phyloP scores from a whole-genome alignment of 2,888 invertebrate genomes.

The Meteorus colon region DNA sequence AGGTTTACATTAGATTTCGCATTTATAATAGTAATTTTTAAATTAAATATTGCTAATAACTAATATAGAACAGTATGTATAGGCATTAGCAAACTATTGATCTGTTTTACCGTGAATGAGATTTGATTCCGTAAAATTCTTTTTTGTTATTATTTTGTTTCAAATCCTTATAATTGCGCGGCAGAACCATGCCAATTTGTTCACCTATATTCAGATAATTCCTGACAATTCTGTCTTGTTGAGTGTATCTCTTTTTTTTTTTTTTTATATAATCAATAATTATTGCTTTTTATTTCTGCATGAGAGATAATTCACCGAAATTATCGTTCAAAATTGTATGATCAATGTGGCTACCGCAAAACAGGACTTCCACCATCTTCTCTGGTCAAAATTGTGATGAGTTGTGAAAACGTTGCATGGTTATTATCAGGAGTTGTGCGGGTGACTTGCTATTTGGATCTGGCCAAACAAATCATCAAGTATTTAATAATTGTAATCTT shows the following conservation, averaged over 20 bases:
- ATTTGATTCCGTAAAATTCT: constrained; percentile 30
- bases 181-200: constrained; percentile 51
- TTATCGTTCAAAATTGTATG: constrained; percentile 14
- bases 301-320: neutral
- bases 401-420: constrained; percentile 48
- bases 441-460: constrained; percentile 45
- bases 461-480: constrained; percentile 4
- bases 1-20: constrained; percentile 72
- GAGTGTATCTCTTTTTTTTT: constrained; percentile 30
- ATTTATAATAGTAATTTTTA: constrained; percentile 52
- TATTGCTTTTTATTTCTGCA: neutral
- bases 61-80: constrained; percentile 46
- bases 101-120: constrained; percentile 41
- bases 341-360: constrained; percentile 40
- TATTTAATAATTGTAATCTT: neutral
- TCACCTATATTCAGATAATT: constrained; percentile 30
- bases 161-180: constrained; percentile 47
- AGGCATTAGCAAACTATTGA: constrained; percentile 45
- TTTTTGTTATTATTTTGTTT: constrained; percentile 37
- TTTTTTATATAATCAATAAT: neutral
- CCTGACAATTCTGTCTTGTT: constrained; percentile 50
- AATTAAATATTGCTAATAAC: constrained; percentile 47
- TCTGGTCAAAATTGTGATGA: constrained; percentile 42
- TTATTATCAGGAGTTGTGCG: constrained; percentile 44
- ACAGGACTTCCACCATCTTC: constrained; percentile 45